Percentiles rank a stretch among this genome's conserved stretches.
These are phyloP conservation scores for Pogonocherus hispidulus DNA, from an alignment of 2,888 invertebrate species.

Conservation along the genomic window DNA sequence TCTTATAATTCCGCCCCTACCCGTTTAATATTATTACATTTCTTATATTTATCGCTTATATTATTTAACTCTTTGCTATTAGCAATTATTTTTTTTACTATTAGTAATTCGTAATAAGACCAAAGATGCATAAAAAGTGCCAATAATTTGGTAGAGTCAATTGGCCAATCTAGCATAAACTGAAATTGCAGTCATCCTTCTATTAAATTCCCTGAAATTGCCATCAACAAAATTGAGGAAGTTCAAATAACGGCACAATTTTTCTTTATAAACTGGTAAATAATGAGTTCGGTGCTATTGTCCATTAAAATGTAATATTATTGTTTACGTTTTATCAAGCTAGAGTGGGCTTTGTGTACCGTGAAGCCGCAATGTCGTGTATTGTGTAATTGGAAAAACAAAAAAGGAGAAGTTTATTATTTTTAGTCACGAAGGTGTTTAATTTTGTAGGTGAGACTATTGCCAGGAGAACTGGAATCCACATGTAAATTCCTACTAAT, in stretches of 20 bases:
- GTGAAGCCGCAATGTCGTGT: constrained; percentile 5
- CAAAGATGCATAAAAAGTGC: too few species aligned
- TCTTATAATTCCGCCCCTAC: too few species aligned
- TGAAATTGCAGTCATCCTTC: constrained; percentile 11
- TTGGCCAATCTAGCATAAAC: background rate
- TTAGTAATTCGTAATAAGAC: too few species aligned
- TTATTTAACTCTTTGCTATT: too few species aligned
- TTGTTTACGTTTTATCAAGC: constrained; percentile 16
- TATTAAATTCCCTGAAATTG: constrained; percentile 19
- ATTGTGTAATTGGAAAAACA: background rate
- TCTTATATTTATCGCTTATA: too few species aligned
- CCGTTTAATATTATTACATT: too few species aligned
- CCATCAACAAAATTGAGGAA: constrained; percentile 27
- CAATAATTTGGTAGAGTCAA: background rate
- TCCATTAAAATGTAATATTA: constrained; percentile 15
- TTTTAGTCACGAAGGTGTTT: too few species aligned
- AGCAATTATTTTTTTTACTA: too few species aligned
- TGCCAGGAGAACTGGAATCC: too few species aligned
- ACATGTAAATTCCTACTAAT: too few species aligned
- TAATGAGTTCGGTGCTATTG: constrained; percentile 24
- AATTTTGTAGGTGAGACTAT: too few species aligned
- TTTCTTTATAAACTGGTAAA: constrained; percentile 17
- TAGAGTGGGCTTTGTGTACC: constrained; percentile 14
- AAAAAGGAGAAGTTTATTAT: background rate
- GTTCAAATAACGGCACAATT: constrained; percentile 25